phyloP scores from a whole-genome alignment of 23 tunicate genomes.

The Ascidia mentula region DNA sequence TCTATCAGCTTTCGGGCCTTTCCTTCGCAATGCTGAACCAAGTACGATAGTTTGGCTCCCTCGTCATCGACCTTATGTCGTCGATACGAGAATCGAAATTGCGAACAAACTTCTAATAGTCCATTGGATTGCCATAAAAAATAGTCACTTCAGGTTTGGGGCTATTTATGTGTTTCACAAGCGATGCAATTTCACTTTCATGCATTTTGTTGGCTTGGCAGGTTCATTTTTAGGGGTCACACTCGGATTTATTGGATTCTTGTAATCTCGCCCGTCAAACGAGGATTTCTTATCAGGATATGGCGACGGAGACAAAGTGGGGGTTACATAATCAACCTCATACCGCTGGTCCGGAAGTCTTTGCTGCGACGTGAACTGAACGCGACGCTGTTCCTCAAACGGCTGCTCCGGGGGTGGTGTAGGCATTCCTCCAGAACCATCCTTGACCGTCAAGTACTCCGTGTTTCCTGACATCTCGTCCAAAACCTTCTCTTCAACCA shows the following conservation, averaged over 20 bases:
- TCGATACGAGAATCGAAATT: not conserved
- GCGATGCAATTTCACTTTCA: conserved; percentile 2
- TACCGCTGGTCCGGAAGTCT: conserved; percentile 10
- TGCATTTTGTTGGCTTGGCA: not conserved
- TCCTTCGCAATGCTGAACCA: too few species aligned
- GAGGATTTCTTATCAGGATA: not conserved
- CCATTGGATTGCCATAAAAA: not conserved
- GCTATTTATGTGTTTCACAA: not conserved
- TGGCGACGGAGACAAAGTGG: not conserved
- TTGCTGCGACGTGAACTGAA: not conserved
- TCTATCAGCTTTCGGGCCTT: conserved; percentile 2
- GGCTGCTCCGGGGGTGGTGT: not conserved
- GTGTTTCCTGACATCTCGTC: conserved; percentile 11
- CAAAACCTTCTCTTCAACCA: not conserved
- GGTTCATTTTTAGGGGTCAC: not conserved
- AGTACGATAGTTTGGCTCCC: conserved; percentile 2
- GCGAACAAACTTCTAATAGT: not conserved
- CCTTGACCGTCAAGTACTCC: not conserved
- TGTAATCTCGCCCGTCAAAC: not conserved
- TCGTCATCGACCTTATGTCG: conserved; percentile 7
- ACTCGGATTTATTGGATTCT: not conserved
- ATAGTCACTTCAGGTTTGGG: not conserved
- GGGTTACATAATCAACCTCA: not conserved
- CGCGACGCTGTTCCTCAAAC: conserved; percentile 2
- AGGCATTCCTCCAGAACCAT: not conserved